These are phyloP conservation scores for Gastrophryne carolinensis DNA, from an alignment of 2,797 vertebrate species.

Conservation along the genomic window DNA sequence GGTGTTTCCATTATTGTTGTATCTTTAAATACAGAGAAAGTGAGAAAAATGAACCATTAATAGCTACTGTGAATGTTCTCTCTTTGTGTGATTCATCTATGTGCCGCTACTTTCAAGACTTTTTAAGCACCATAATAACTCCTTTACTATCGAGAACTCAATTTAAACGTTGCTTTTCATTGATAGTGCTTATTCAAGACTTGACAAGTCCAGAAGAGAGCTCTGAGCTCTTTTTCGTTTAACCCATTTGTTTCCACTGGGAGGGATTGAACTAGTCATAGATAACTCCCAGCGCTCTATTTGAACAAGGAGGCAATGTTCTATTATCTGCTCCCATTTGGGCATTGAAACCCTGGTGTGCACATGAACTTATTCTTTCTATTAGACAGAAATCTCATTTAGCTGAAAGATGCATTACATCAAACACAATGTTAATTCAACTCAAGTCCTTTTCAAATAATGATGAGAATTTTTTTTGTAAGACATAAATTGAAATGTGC, in stretches of 20 bases:
- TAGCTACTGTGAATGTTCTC: slow-evolving; percentile 15
- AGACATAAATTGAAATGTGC: background rate
- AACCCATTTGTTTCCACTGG: slow-evolving; percentile 33
- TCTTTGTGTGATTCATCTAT: slow-evolving; percentile 38
- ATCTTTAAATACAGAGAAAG: slow-evolving; percentile 37
- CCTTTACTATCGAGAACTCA: slow-evolving; percentile 37
- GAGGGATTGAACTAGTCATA: slow-evolving; percentile 4
- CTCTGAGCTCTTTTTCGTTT: slow-evolving; percentile 32
- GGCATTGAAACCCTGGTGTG: slow-evolving; percentile 33
- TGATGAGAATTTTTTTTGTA: background rate
- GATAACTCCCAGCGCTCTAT: slow-evolving; percentile 1
- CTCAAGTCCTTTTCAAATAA: background rate
- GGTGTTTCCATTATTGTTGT: slow-evolving; percentile 14
- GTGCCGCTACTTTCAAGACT: slow-evolving; percentile 33
- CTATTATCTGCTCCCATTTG: slow-evolving; percentile 7
- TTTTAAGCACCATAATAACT: slow-evolving; percentile 49
- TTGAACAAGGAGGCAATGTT: background rate
- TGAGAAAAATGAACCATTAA: slow-evolving; percentile 30
- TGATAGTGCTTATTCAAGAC: slow-evolving; percentile 45
- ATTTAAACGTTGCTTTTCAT: slow-evolving; percentile 49
- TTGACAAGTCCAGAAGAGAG: slow-evolving; percentile 45
- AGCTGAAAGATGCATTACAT: slow-evolving; percentile 43
- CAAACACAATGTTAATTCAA: slow-evolving; percentile 12
- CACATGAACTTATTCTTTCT: slow-evolving; percentile 48
- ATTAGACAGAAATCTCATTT: slow-evolving; percentile 33